Conservation (phyloP, 1,140 invertebrate species). For the Nymphalis io region DNA sequence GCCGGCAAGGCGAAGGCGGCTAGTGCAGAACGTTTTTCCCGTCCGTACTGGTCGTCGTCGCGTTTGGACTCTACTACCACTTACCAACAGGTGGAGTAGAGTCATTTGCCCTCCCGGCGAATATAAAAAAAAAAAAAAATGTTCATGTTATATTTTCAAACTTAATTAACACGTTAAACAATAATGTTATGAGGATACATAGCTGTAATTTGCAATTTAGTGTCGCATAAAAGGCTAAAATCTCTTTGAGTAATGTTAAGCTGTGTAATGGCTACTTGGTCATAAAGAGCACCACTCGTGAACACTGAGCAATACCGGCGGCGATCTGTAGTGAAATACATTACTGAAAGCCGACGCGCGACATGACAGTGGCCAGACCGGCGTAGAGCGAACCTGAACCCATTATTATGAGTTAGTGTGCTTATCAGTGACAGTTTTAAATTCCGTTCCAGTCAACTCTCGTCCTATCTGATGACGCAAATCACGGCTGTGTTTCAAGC, state of each 20-base stretch:
- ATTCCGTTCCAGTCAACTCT: conserved; percentile 52
- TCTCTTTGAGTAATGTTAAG: conserved; percentile 29
- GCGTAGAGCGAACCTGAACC: conserved; percentile 38
- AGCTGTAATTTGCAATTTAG: conserved; percentile 19
- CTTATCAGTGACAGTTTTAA: conserved; percentile 65
- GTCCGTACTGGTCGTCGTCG: no score
- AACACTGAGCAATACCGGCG: conserved; percentile 24
- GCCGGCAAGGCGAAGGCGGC: no score
- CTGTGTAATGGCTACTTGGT: conserved; percentile 29
- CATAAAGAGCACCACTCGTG: conserved; percentile 25
- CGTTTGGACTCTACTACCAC: no score
- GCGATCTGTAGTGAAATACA: conserved; percentile 31
- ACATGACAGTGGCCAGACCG: conserved; percentile 43
- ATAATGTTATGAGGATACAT: background rate
- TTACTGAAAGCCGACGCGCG: conserved; percentile 34
- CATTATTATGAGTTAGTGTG: conserved; percentile 63
- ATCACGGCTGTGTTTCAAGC: conserved; percentile 37
- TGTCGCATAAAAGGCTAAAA: conserved; percentile 22
- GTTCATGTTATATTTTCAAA: conserved; percentile 3
- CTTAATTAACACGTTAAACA: conserved; percentile 1
- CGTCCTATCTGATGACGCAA: conserved; percentile 44
- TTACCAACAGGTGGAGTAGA: no score
- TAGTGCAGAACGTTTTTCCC: no score
- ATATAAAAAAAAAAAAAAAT: no score
- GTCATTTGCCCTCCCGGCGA: no score